Base-by-base conservation (phyloP, 2,797 vertebrate genomes). In the Helarctos malayanus region DNA sequence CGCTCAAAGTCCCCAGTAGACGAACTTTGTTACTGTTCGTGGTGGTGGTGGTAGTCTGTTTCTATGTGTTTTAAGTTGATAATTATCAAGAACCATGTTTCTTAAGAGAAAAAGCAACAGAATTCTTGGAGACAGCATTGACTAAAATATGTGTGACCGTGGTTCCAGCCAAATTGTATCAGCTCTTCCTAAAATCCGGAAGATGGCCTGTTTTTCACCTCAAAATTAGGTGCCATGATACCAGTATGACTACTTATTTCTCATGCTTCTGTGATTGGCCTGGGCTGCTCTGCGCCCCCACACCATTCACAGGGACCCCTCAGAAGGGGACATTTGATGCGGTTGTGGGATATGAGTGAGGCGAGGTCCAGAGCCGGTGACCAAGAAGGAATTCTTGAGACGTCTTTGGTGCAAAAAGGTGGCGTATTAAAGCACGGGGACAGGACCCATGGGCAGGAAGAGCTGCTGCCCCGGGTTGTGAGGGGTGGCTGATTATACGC, bases 261-360 rank as follows among this genome's bases (percentile, higher is more conserved):
- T 38, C 27, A 7, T 11, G 23, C 7, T 54, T 56, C 56, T 35
- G 14, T 32, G 29, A 4, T 23, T 21, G 11, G 1, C 13, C 21
- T 27, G 54, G 19, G 47, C 0, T 0, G 21, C 8, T 54, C 15
- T 19, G 10, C 13, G 57, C 35, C 16, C 16, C 12, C 7, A 7
- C 1, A 0, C 14, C 4, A 2, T 38, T 52, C 71, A 1, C 3
- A 35, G 21, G 5, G 8, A 49, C 2, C 49, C 59, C 2, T 19
- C 25, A 41, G 35, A 45, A 8, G 35, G 15, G 25, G 61, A 41
- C 41, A 41, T 41, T 41, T 41, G 41, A 41, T 41, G 41, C 6
- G 41, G 41, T 41, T 41, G 41, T 41, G 41, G 41, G 41, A 41
- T 41, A 41, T 41, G 41, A 41, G 5, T 41, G 41, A 41, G 41